Conservation (phyloP, 2,888 invertebrate species). For the Automeris io region DNA sequence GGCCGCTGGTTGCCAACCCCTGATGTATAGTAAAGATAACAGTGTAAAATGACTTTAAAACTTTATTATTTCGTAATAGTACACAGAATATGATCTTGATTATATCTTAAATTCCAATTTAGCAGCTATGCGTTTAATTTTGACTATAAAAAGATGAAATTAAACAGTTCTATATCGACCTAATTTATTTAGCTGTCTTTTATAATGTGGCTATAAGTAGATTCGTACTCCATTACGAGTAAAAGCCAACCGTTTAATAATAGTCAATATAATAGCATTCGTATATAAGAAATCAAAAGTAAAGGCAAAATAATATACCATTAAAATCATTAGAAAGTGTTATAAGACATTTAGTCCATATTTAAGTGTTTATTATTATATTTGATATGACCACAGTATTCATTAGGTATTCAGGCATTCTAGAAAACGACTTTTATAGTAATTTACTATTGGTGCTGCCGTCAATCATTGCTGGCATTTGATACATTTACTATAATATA, state of each 20-base stretch:
- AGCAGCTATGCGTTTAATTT: too few species aligned
- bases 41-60: too few species aligned
- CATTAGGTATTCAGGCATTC: conserved; percentile 1
- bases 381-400: not conserved
- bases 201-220: not conserved
- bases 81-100: too few species aligned
- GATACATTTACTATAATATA: not conserved
- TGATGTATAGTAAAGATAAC: too few species aligned
- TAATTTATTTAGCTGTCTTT: not conserved
- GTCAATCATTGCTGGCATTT: conserved; percentile 7
- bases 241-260: too few species aligned
- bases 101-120: too few species aligned
- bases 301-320: not conserved
- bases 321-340: conserved; percentile 1
- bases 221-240: too few species aligned
- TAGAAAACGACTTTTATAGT: conserved; percentile 3
- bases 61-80: too few species aligned
- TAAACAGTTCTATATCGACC: too few species aligned
- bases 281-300: too few species aligned
- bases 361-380: not conserved
- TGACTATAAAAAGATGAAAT: not conserved
- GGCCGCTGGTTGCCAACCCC: too few species aligned
- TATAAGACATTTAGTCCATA: not conserved
- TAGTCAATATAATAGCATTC: too few species aligned
- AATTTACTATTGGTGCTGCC: conserved; percentile 5